Base-by-base conservation (phyloP, 2,797 vertebrate species). In the Amniataba percoides region DNA sequence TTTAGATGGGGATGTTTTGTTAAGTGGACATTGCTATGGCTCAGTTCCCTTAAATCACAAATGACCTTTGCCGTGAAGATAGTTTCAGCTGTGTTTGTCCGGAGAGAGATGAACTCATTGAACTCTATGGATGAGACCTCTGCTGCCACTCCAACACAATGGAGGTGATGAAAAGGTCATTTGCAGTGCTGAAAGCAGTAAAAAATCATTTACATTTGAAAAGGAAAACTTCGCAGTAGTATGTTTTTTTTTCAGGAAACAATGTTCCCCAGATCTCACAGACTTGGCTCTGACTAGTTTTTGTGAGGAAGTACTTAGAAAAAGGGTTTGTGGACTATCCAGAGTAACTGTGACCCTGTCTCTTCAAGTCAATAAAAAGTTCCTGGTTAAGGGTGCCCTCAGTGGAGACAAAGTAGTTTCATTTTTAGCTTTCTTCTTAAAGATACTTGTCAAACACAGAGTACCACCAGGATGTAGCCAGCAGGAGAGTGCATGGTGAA, bases 401-500 rank as follows among this genome's bases (percentile, higher is more conserved):
- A 57, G 5, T 36, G 12, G 25, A 73, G n/a, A 56, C 45, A 13
- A 16, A 53, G n/a, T 67, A 46, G 59, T 74, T 78, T 64, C 27
- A 75, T 67, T 70, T 36, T 70, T 43, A 71, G 57, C 42, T 64
- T 49, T 39, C 43, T n/a, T 49, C 3, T 71, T 43, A 58, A 55
- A 27, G 52, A 2, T 55, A 42, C 27, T 43, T 23, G 40, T 53
- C 13, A 3, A 23, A 21, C 25, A 43, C 36, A 40, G 40, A 69
- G 48, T 67, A 61, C 52, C 71, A 68, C 34, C 2, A 15, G 66
- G 78, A 73, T 85, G 74, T 51, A 63, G 77, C 80, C 70, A 85
- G 85, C 74, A 69, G 56, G 73, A 59, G 55, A 19, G 72, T 75
- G 80, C 61, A 75, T 27, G 48, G 52, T 70, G 87, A 83, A 92